Conservation (phyloP, 92 coral and sea anemone species). For the Siderastrea siderea region DNA sequence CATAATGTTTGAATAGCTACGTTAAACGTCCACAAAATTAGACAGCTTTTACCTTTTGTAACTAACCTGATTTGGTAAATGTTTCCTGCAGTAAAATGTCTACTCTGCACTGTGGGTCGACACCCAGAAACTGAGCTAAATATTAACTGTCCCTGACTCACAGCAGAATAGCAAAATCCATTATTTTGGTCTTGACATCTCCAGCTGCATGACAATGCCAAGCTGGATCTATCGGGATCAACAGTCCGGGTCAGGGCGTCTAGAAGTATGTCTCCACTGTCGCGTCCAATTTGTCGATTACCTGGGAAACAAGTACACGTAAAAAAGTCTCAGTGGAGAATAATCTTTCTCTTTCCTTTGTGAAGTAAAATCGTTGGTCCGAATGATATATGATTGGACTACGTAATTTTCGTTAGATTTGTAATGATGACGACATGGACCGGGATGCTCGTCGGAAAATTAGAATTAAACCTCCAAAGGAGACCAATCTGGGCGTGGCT, state of each 20-base stretch:
- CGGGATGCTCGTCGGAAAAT: too few relatives aligned
- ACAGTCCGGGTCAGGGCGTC: background rate
- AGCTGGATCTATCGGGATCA: slow-evolving; percentile 7
- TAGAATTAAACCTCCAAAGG: too few relatives aligned
- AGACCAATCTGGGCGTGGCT: too few relatives aligned
- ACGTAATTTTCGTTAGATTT: too few relatives aligned
- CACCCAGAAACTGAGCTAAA: slow-evolving; percentile 10
- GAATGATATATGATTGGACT: too few relatives aligned
- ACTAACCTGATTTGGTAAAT: slow-evolving; percentile 52
- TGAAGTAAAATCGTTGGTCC: too few relatives aligned
- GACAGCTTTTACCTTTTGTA: background rate
- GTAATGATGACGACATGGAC: too few relatives aligned
- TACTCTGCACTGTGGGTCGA: slow-evolving; percentile 15
- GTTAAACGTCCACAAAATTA: too few relatives aligned
- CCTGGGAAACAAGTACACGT: background rate
- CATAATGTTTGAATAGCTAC: too few relatives aligned
- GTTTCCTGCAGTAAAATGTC: slow-evolving; percentile 42
- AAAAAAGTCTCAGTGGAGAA: background rate
- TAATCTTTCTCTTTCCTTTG: background rate
- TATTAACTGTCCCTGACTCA: background rate
- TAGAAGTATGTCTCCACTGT: background rate
- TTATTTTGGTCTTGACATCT: background rate
- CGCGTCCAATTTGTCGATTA: slow-evolving; percentile 22
- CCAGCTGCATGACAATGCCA: background rate
- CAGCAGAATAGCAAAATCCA: background rate